Percentiles rank a stretch among this genome's conserved stretches.
Conservation (phyloP, 1,140 invertebrate species). For the Drosophila fuyamai region DNA sequence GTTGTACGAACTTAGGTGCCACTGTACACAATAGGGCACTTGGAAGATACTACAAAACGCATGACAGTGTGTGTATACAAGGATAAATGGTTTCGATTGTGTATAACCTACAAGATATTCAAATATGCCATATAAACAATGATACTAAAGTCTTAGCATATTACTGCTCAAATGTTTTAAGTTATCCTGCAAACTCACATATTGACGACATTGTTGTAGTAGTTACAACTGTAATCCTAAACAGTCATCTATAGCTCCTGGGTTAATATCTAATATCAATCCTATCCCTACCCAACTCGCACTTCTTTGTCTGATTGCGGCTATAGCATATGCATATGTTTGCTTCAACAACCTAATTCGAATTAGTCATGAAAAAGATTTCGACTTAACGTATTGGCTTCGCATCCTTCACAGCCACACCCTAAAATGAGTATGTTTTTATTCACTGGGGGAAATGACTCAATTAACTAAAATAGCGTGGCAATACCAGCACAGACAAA, state of each 20-base stretch:
- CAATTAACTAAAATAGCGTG: background rate
- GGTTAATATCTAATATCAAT: background rate
- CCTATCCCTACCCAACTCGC: slow-evolving; percentile 18
- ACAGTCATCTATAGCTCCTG: too few relatives aligned
- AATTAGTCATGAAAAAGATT: slow-evolving; percentile 6
- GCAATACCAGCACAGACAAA: background rate
- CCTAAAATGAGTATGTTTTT: slow-evolving; percentile 26
- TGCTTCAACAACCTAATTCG: background rate
- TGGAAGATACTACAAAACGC: slow-evolving; percentile 41
- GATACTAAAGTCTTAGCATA: background rate
- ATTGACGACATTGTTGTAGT: too few relatives aligned
- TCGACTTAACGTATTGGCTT: slow-evolving; percentile 12
- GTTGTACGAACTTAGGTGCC: slow-evolving; percentile 22
- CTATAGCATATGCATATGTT: background rate
- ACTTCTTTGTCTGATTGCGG: background rate
- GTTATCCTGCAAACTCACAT: background rate
- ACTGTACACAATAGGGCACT: slow-evolving; percentile 33
- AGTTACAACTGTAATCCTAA: background rate
- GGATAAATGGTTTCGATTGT: slow-evolving; percentile 6
- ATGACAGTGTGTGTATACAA: slow-evolving; percentile 44
- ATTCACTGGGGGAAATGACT: background rate
- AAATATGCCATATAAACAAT: background rate
- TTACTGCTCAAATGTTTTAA: background rate
- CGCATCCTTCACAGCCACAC: slow-evolving; percentile 39
- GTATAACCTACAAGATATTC: slow-evolving; percentile 18